phyloP scores from a whole-genome alignment of 1,140 invertebrate species.

The Leptonema lineaticorne region DNA sequence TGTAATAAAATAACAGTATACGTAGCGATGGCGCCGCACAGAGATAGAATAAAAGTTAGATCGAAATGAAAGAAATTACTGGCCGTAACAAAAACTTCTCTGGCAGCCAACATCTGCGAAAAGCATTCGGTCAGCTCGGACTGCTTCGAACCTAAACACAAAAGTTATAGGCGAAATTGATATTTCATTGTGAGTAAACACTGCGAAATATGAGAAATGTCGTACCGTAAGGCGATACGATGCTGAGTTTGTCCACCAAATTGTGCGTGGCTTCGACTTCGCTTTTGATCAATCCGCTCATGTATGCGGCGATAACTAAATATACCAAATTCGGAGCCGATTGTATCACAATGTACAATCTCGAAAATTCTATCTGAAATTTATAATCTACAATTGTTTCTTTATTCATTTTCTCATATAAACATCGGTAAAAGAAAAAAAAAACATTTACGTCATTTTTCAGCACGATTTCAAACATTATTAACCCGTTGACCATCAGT shows the following conservation, averaged over 20 bases:
- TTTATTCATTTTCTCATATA: too few species aligned
- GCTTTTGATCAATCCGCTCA: slow-evolving; percentile 31
- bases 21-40: slow-evolving; percentile 34
- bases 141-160: slow-evolving; percentile 30
- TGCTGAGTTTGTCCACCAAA: slow-evolving; percentile 37
- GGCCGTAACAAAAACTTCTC: slow-evolving; percentile 34
- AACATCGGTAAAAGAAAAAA: too few species aligned
- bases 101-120: slow-evolving; percentile 27
- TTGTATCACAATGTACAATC: slow-evolving; percentile 24
- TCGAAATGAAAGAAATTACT: slow-evolving; percentile 38
- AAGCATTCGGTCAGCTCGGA: slow-evolving; percentile 33
- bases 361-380: slow-evolving; percentile 18
- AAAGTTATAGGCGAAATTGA: background rate
- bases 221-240: slow-evolving; percentile 25
- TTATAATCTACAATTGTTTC: background rate
- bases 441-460: slow-evolving; percentile 27
- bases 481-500: slow-evolving; percentile 34
- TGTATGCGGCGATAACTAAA: slow-evolving; percentile 27
- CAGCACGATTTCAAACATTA: slow-evolving; percentile 31
- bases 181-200: background rate
- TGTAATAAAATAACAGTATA: slow-evolving; percentile 36
- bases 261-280: slow-evolving; percentile 34
- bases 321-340: slow-evolving; percentile 20
- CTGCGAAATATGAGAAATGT: background rate
- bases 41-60: slow-evolving; percentile 33